Evolutionary conservation across 2,113 vertebrate genomes (phyloP).

Genomic region (Aix galericulata): DNA sequence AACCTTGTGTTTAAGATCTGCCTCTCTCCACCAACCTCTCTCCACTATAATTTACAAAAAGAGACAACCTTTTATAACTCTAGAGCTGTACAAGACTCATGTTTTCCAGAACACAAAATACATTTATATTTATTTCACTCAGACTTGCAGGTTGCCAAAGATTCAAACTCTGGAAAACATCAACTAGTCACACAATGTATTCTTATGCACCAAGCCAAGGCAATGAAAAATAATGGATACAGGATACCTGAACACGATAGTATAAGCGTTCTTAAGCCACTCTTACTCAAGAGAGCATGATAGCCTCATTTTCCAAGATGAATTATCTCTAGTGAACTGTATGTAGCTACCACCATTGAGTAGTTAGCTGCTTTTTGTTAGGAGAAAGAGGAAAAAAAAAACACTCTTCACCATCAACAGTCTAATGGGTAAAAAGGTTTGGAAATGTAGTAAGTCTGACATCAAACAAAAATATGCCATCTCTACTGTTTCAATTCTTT

Average conservation of each 20-base stretch:
- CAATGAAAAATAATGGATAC: not conserved
- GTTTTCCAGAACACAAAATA: conserved; percentile 64
- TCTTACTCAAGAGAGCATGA: not conserved
- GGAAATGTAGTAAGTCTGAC: not conserved
- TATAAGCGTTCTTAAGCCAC: not conserved
- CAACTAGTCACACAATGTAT: conserved; percentile 13
- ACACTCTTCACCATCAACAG: not conserved
- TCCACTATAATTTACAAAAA: conserved; percentile 31
- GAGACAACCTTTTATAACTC: not conserved
- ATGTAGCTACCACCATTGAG: not conserved
- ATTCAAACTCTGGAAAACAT: conserved; percentile 50
- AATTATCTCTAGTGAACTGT: not conserved
- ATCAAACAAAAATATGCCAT: not conserved
- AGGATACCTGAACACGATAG: not conserved
- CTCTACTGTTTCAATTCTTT: not conserved
- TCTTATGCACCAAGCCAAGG: not conserved
- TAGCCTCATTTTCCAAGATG: not conserved
- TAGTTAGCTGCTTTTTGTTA: not conserved
- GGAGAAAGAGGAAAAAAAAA: not conserved
- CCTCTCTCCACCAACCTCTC: not conserved
- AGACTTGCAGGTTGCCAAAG: conserved; percentile 30
- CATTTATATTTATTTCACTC: conserved; percentile 57
- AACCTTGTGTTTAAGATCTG: not conserved
- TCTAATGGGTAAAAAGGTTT: not conserved
- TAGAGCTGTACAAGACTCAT: not conserved